Percentiles rank a stretch among this genome's conserved stretches.
phyloP scores from a whole-genome alignment of 1,140 invertebrate species.

The Neodiprion virginianus region DNA sequence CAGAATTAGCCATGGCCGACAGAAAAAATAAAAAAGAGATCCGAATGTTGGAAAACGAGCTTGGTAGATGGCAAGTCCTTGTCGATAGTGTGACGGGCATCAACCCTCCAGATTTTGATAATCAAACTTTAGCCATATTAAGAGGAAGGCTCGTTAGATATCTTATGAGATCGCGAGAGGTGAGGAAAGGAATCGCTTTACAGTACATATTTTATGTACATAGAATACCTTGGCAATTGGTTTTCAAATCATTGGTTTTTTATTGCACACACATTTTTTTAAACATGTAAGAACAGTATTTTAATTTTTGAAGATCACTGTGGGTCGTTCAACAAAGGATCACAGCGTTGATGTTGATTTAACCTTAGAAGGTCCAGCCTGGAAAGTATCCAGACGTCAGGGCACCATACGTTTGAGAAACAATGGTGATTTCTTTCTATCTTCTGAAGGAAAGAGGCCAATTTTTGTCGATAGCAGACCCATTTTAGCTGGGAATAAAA shows the following conservation, averaged over 20 bases:
- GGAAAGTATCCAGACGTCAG: constrained; percentile 86
- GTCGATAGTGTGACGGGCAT: constrained; percentile 88
- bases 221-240: neutral
- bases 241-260: constrained; percentile 23
- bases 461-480: constrained; percentile 94
- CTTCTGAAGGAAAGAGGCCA: constrained; percentile 93
- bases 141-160: constrained; percentile 91
- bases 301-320: constrained; percentile 74
- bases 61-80: constrained; percentile 91
- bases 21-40: constrained; percentile 83
- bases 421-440: constrained; percentile 93
- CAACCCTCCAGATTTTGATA: constrained; percentile 84
- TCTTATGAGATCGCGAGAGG: constrained; percentile 93
- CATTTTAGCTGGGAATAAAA: constrained; percentile 85
- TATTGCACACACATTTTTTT: neutral
- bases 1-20: constrained; percentile 73
- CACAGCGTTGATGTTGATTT: constrained; percentile 94
- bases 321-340: constrained; percentile 89
- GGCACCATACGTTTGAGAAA: constrained; percentile 89
- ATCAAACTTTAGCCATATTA: constrained; percentile 92
- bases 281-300: neutral
- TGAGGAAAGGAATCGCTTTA: constrained; percentile 50
- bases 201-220: neutral
- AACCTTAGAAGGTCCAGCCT: constrained; percentile 87
- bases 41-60: constrained; percentile 85